These are phyloP conservation scores for Tipula lateralis DNA, from an alignment of 2,888 invertebrate species.

Conservation along the genomic window DNA sequence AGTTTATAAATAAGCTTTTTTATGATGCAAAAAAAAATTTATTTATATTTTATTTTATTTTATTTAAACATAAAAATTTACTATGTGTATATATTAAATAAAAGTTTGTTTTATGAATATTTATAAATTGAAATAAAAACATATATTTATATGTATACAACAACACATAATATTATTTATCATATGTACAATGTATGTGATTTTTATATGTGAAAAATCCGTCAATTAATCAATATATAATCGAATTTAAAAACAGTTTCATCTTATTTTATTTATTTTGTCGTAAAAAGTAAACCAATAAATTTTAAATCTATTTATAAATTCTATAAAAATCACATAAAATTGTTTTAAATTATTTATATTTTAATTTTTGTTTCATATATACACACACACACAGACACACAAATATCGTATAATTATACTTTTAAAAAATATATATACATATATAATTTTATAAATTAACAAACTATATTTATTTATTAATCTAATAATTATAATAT, in stretches of 20 bases:
- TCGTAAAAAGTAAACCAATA: neutral
- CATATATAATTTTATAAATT: neutral
- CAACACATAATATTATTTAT: neutral
- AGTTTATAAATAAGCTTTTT: slow-evolving; percentile 24
- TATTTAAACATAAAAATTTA: neutral
- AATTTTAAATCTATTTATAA: neutral
- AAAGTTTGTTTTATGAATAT: neutral
- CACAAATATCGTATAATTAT: neutral
- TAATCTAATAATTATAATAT: neutral
- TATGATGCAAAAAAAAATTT: neutral
- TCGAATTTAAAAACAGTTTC: neutral
- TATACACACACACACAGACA: neutral
- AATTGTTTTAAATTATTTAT: neutral
- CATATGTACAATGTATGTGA: neutral
- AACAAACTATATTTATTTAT: neutral
- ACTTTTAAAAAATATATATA: neutral
- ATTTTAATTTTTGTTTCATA: neutral
- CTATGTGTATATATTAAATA: neutral
- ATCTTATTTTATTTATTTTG: neutral
- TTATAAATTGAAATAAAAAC: neutral
- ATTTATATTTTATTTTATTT: neutral
- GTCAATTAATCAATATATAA: neutral
- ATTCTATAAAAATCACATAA: slow-evolving; percentile 19
- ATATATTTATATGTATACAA: neutral
- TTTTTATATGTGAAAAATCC: neutral